Percentiles rank a stretch among this genome's conserved stretches.
Conservation (phyloP, 2,113 vertebrate genomes). For the Hippotragus niger region DNA sequence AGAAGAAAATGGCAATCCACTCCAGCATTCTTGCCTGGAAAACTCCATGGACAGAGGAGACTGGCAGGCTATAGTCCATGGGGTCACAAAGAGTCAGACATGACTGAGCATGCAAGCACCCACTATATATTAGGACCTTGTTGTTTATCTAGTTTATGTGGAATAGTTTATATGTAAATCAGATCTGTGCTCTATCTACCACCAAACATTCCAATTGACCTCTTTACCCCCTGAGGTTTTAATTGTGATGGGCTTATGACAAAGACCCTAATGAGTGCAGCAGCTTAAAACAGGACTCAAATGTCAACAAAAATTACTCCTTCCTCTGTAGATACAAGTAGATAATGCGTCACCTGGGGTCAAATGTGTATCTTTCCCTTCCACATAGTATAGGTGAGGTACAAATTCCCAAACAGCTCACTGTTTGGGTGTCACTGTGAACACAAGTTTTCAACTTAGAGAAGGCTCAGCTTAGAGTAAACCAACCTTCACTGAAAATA, state of each 20-base stretch:
- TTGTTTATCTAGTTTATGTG: not conserved
- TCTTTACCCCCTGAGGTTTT: not conserved
- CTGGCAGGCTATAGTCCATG: not conserved
- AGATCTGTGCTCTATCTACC: too few relatives aligned
- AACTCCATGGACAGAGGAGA: not conserved
- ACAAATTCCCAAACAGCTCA: not conserved
- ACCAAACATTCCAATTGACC: not conserved
- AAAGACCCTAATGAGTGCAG: not conserved
- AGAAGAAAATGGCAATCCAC: not conserved
- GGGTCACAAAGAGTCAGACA: not conserved
- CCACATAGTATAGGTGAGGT: rapidly evolving
- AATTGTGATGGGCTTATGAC: not conserved
- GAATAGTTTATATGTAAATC: not conserved
- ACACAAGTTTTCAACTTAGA: not conserved
- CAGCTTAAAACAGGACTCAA: not conserved
- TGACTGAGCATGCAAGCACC: not conserved
- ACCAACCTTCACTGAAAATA: not conserved
- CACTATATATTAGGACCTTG: not conserved
- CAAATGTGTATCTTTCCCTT: not conserved
- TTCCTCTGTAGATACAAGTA: not conserved
- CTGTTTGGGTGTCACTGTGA: not conserved
- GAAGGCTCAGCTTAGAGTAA: not conserved
- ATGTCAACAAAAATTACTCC: not conserved
- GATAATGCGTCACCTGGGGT: not conserved
- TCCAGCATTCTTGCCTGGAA: not conserved